Conservation (phyloP, 2,113 vertebrate genomes). For the Myrmecobius fasciatus region DNA sequence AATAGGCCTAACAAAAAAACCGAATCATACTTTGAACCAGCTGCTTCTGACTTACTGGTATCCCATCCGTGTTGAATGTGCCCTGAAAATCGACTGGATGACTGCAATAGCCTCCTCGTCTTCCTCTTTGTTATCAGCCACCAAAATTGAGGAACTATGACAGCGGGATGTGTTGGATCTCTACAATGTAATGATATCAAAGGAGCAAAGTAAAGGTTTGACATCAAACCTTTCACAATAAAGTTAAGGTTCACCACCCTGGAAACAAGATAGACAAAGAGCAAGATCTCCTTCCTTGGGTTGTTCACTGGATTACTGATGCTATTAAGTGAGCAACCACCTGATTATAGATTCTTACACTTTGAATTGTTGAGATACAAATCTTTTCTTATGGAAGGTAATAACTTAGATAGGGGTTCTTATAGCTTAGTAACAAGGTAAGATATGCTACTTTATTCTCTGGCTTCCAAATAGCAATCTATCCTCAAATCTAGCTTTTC, state of each 20-base stretch:
- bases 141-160: conserved; percentile 46
- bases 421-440: conserved; percentile 18
- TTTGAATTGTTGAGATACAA: neutral
- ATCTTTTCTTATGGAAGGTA: neutral
- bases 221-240: neutral
- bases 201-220: conserved; percentile 27
- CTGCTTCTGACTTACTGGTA: conserved; percentile 80
- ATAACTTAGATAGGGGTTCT: conserved; percentile 47
- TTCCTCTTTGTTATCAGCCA: conserved; percentile 49
- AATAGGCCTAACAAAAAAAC: neutral
- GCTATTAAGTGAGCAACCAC: neutral
- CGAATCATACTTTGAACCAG: neutral
- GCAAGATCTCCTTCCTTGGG: neutral
- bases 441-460: neutral
- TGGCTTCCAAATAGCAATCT: neutral
- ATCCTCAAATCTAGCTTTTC: neutral
- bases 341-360: neutral
- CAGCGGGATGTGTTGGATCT: neutral
- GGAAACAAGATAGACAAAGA: neutral
- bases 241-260: fast-evolving
- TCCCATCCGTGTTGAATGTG: conserved; percentile 85
- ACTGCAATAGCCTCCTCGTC: conserved; percentile 80
- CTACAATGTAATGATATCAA: conserved; percentile 77
- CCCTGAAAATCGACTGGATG: conserved; percentile 91
- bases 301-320: neutral